Percentiles rank a stretch among this genome's conserved stretches.
These are phyloP conservation scores for Myioborus melanocephalus DNA, from an alignment of 2,797 vertebrate species.

Conservation along the genomic window DNA sequence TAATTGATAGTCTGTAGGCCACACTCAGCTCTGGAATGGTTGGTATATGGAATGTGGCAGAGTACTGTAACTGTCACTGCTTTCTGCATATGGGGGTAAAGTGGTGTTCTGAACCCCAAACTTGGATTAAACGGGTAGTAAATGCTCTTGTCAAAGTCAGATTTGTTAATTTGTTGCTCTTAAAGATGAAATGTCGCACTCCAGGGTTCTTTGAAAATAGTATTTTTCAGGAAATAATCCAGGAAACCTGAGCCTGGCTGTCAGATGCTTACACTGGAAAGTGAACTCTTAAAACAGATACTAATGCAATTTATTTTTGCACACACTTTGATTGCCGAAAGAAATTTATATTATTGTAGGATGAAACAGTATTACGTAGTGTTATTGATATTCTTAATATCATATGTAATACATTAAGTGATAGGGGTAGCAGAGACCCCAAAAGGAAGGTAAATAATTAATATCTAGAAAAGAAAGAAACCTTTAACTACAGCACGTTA, in stretches of 20 bases:
- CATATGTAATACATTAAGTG: not conserved
- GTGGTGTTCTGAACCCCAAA: not conserved
- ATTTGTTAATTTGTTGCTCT: not conserved
- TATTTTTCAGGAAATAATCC: not conserved
- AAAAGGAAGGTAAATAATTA: not conserved
- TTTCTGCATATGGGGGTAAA: not conserved
- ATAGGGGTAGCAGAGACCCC: not conserved
- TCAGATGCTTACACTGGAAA: not conserved
- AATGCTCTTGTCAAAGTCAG: not conserved
- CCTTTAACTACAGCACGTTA: accelerated
- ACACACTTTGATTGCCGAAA: not conserved
- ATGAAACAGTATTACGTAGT: not conserved
- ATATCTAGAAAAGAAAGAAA: not conserved
- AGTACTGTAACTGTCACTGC: not conserved
- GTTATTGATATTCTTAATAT: not conserved
- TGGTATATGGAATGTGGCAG: not conserved
- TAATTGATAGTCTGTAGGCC: not conserved
- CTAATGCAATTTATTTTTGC: not conserved
- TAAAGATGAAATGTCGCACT: not conserved
- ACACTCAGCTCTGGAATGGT: not conserved
- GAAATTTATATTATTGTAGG: not conserved
- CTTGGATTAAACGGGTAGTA: not conserved
- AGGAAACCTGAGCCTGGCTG: not conserved
- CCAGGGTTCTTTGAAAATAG: not conserved
- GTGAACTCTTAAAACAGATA: not conserved